Evolutionary conservation across 1,140 invertebrate species (phyloP), one percentile per base, ranked within the genome.

Genomic region (Saxidomus purpurata): DNA sequence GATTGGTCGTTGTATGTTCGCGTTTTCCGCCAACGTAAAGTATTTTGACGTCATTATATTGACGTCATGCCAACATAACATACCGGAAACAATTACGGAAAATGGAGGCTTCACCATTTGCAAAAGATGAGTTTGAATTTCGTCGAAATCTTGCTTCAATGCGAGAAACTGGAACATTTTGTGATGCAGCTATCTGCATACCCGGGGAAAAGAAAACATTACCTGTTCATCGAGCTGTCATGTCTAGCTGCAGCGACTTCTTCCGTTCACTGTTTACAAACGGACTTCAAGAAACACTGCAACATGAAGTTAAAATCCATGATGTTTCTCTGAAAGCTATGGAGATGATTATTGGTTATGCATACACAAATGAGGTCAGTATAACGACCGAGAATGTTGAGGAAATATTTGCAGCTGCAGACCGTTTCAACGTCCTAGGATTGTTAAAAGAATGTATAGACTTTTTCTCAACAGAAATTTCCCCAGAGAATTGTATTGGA

Each of bases 181-280:
- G 98, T 95, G 98, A 99, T 95, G 98, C 98, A 0, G 97, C 97
- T 22, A 96, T 99, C 74, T 96, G 97, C 76, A 97, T 93, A 34
- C 88, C 98, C 13, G 97, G 98, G 89, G 98, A 98, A 95, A 97
- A 97, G 40, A 81, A 86, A 63, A 83, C 96, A 9, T 98, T 98
- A 92, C 97, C 97, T 9, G 97, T 98, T 34, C 98, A 98, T 95
- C 96, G 98, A 74, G 97, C 97, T n/a, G 97, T 98, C 90, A 96
- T 99, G 89, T 98, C 98, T 1, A 97, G 97, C 67, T 98, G 98
- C 96, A 98, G 98, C 93, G 97, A 97, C 22, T 98, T 98, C 95
- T 98, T 98, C 95, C 96, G 97, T 93, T 97, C 98, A 74, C 96
- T 98, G 22, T 98, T 98, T 94, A 98, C 98, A 22, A 98, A 97